phyloP scores from a whole-genome alignment of 1,140 invertebrate species.

The Cylas formicarius region DNA sequence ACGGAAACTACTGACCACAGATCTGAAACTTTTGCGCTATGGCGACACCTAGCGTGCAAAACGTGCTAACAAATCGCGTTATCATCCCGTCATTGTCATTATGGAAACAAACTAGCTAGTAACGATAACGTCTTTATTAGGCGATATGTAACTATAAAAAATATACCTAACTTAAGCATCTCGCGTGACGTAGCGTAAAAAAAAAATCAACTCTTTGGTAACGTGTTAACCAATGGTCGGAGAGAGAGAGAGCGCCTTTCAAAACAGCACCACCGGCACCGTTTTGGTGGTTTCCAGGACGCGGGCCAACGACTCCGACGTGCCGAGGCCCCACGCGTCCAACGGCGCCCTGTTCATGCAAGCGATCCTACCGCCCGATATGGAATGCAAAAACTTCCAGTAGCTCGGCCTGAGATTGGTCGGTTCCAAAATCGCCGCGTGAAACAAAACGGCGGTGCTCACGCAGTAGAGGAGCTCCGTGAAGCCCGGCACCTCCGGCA shows the following conservation, averaged over 20 bases:
- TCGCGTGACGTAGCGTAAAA: no score
- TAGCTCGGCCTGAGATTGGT: conserved; percentile 73
- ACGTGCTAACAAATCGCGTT: no score
- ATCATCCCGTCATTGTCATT: no score
- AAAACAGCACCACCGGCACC: conserved; percentile 24
- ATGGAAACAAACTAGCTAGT: no score
- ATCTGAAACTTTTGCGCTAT: no score
- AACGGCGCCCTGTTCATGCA: conserved; percentile 49
- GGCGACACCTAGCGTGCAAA: no score
- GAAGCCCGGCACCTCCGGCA: conserved; percentile 57
- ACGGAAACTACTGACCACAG: no score
- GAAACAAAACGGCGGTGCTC: conserved; percentile 73
- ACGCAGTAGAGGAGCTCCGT: conserved; percentile 66
- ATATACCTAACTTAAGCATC: no score
- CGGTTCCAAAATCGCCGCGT: conserved; percentile 72
- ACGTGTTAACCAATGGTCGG: no score
- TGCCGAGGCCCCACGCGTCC: conserved; percentile 49
- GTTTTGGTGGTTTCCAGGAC: conserved; percentile 35
- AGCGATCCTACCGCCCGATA: conserved; percentile 64
- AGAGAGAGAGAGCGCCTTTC: conserved; percentile 6
- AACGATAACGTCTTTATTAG: no score
- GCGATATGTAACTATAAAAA: no score
- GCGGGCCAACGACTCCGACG: conserved; percentile 29
- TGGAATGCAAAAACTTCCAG: conserved; percentile 69
- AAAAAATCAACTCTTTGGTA: no score